phyloP scores from a whole-genome alignment of 1,140 invertebrate genomes.

The Cylas formicarius region DNA sequence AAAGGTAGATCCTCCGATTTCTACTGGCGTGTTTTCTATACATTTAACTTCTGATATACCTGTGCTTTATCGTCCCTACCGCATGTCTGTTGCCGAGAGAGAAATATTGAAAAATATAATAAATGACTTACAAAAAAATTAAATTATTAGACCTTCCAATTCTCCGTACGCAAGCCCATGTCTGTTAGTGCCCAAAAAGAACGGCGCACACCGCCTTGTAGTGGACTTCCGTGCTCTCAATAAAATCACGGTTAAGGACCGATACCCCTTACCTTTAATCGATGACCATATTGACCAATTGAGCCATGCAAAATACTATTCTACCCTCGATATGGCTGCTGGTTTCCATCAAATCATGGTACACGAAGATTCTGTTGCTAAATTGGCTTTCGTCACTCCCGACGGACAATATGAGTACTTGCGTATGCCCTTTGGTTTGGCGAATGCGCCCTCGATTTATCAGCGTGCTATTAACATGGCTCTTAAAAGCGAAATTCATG shows the following conservation, averaged over 20 bases:
- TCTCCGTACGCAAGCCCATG: constrained; percentile 39
- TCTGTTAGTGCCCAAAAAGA: constrained; percentile 38
- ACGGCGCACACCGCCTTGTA: constrained; percentile 35
- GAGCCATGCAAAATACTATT: constrained; percentile 24
- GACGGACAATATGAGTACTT: constrained; percentile 31
- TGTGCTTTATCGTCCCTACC: constrained; percentile 13
- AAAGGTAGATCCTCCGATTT: too few species aligned
- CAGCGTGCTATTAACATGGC: constrained; percentile 16
- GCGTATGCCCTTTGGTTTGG: constrained; percentile 30
- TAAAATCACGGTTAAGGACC: constrained; percentile 27
- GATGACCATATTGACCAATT: constrained; percentile 26
- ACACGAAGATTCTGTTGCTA: constrained; percentile 33
- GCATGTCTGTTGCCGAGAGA: constrained; percentile 11
- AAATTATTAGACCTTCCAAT: constrained; percentile 36
- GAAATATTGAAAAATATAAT: constrained; percentile 12
- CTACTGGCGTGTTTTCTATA: too few species aligned
- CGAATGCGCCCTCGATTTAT: constrained; percentile 33
- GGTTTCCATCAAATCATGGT: constrained; percentile 32
- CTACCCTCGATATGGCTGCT: constrained; percentile 26
- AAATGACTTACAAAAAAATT: constrained; percentile 29
- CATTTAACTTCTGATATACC: constrained; percentile 7
- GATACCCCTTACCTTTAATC: constrained; percentile 30
- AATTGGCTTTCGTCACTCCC: constrained; percentile 28
- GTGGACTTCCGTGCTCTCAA: constrained; percentile 22
- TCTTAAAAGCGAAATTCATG: constrained; percentile 2